Percentiles rank a stretch among this genome's conserved stretches.
Evolutionary conservation across 2,888 invertebrate genomes (phyloP).

Genomic region (Sphaeridia pumilis): DNA sequence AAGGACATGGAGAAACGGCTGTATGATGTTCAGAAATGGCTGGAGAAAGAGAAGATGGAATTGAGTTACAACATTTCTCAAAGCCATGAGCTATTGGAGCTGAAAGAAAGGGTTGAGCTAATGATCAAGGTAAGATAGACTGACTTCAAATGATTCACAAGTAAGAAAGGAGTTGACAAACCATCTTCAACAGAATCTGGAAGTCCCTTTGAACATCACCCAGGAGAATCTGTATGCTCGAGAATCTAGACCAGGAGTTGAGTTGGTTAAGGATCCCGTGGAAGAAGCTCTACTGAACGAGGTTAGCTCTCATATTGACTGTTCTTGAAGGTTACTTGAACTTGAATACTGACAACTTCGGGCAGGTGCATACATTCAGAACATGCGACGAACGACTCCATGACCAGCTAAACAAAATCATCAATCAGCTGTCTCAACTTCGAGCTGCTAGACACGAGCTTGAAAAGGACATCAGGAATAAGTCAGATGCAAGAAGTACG

Average conservation of each 20-base stretch:
- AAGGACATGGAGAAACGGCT: conserved; percentile 31
- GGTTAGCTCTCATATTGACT: conserved; percentile 41
- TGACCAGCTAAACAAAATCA: conserved; percentile 24
- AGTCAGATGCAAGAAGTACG: conserved; percentile 28
- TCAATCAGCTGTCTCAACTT: conserved; percentile 24
- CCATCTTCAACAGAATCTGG: conserved; percentile 70
- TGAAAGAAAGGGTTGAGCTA: conserved; percentile 29
- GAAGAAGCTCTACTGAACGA: conserved; percentile 76
- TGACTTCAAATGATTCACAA: neutral
- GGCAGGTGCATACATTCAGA: conserved; percentile 25
- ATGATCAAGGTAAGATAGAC: conserved; percentile 21
- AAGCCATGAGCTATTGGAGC: conserved; percentile 28
- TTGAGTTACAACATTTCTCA: conserved; percentile 29
- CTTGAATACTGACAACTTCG: neutral
- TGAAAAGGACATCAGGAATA: conserved; percentile 32
- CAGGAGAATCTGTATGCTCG: conserved; percentile 88
- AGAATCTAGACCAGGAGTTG: conserved; percentile 74
- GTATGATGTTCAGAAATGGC: conserved; percentile 28
- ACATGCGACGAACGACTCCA: conserved; percentile 24
- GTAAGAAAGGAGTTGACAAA: conserved; percentile 38
- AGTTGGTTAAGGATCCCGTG: conserved; percentile 80
- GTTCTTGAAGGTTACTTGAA: neutral
- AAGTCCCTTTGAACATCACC: conserved; percentile 80
- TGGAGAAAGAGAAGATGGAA: conserved; percentile 27
- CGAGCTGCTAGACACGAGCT: conserved; percentile 31